Evolutionary conservation across 2,797 vertebrate species (phyloP).

Genomic region (Amblyraja radiata): DNA sequence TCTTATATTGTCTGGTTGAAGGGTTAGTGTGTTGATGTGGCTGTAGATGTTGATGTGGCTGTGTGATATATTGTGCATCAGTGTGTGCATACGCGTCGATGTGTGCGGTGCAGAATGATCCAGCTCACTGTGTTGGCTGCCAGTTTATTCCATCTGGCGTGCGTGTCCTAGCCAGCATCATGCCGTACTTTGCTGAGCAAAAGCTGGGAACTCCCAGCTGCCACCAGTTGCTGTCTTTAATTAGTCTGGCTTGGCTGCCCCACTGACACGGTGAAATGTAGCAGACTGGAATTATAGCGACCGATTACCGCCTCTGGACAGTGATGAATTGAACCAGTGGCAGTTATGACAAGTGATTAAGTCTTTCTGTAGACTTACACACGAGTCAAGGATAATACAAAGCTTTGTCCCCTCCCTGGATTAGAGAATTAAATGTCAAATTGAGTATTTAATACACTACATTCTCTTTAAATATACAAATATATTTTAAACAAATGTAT

Average conservation of each 20-base stretch:
- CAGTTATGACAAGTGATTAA: constrained; percentile 38
- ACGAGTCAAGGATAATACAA: constrained; percentile 31
- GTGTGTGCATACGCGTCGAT: no score
- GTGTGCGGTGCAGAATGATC: background rate
- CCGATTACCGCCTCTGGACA: background rate
- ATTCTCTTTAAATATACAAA: constrained; percentile 1
- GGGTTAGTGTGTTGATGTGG: background rate
- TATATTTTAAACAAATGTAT: constrained; percentile 21
- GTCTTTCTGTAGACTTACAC: constrained; percentile 33
- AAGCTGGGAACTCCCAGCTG: constrained; percentile 21
- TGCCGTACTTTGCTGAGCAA: background rate
- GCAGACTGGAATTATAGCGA: constrained; percentile 21
- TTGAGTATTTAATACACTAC: constrained; percentile 20
- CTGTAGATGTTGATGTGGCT: background rate
- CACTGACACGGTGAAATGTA: background rate
- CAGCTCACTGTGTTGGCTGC: background rate
- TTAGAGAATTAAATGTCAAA: constrained; percentile 36
- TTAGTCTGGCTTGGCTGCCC: constrained; percentile 33
- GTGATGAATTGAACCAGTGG: constrained; percentile 31
- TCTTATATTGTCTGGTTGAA: no score
- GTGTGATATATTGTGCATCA: background rate
- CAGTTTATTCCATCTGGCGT: background rate
- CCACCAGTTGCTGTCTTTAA: constrained; percentile 22
- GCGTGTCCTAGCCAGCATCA: background rate
- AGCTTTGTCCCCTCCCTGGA: constrained; percentile 11